Evolutionary conservation across 2,113 vertebrate species (phyloP), one percentile per base, ranked within the genome.

Genomic region (Sus scrofa): DNA sequence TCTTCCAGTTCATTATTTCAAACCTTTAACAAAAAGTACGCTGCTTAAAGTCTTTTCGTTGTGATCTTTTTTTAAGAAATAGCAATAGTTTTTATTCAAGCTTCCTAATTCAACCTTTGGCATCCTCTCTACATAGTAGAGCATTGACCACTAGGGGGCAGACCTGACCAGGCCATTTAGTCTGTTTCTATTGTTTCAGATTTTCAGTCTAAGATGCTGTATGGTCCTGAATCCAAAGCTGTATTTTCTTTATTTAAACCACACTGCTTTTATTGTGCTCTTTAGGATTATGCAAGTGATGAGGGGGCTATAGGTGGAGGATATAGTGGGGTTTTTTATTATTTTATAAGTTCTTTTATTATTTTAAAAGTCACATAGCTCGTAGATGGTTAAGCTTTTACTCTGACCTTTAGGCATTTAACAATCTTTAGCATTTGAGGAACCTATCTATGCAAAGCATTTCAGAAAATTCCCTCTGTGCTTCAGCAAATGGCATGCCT

Each of bases 121-220:
- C 22, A 27, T 70, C 15, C 0, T 19, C 34, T 75, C 14, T 11
- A 89, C 9, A 56, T 68, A 78, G 50, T 26, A 81, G 4, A 70
- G 1, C 9, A 77, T 19, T 73, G 50, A 20, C 96, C 98, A 96
- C 96, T 71, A 97, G 98, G 78, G 97, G 97, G 97, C 97, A 97
- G 73, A 81, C 3, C 1, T 81, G 82, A 89, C 91, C 86, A 95
- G 79, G 82, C 27, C 24, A 96, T 97, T 86, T 79, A 90, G 34
- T 67, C 82, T 63, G 10, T 83, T 92, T 58, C 44, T n/a, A 15
- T 1, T 78, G 0, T 39, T 91, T 90, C 1, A 94, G 87, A 92
- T 77, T 96, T 87, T 68, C 20, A 84, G 81, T 56, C 87, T 88
- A 16, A 94, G 65, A 52, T 26, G 22, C 1, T 52, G 5, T 9